These are phyloP conservation scores for Pipra filicauda DNA, from an alignment of 2,113 vertebrate genomes.

Conservation along the genomic window DNA sequence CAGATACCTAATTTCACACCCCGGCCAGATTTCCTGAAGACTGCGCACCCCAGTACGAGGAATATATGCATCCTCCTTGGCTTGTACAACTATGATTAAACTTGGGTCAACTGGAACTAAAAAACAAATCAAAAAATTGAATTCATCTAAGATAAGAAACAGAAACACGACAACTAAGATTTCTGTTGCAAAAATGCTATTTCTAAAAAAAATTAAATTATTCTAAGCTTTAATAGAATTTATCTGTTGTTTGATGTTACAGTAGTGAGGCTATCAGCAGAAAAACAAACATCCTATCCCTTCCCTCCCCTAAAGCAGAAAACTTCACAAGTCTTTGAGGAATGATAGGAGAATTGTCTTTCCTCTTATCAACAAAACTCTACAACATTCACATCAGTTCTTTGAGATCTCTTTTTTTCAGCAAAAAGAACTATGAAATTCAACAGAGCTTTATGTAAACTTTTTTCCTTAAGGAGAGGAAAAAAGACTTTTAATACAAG, in stretches of 20 bases:
- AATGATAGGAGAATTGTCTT: background rate
- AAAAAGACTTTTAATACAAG: background rate
- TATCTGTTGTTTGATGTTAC: background rate
- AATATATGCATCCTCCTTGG: conserved; percentile 94
- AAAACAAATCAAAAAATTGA: background rate
- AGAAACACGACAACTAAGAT: background rate
- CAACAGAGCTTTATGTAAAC: fast-evolving
- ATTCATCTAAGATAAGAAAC: background rate
- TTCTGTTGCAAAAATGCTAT: background rate
- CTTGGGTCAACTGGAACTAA: conserved; percentile 94
- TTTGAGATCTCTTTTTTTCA: background rate
- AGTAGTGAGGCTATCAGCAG: background rate
- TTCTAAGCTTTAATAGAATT: background rate
- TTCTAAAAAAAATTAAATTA: background rate
- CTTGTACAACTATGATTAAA: conserved; percentile 94
- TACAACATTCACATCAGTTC: background rate
- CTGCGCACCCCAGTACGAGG: conserved; percentile 94
- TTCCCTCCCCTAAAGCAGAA: background rate
- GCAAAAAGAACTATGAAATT: background rate
- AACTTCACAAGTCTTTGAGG: background rate
- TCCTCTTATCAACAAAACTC: background rate
- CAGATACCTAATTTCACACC: conserved; percentile 93
- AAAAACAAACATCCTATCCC: background rate
- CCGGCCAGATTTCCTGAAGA: conserved; percentile 95
- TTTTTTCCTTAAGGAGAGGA: background rate